A percentile compares a stretch with the other conserved stretches of the same genome.
phyloP scores from a whole-genome alignment of 2,113 vertebrate genomes.

The Loxodonta africana region DNA sequence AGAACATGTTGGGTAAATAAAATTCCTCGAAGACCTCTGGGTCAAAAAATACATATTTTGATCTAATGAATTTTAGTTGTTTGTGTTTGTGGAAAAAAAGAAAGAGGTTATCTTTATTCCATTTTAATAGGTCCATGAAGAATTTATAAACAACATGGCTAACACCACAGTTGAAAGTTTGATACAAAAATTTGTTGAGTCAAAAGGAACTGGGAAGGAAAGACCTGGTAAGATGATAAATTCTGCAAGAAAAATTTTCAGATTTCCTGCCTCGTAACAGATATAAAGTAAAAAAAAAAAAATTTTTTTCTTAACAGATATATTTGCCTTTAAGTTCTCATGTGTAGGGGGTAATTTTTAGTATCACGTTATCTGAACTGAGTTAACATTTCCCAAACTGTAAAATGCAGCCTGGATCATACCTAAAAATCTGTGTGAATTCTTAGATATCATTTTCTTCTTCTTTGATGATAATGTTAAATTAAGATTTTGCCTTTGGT shows the following conservation, averaged over 20 bases:
- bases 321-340: constrained; percentile 56
- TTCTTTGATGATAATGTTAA: background rate
- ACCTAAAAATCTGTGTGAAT: no score
- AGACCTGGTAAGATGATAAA: constrained; percentile 93
- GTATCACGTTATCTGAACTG: background rate
- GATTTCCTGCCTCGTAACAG: background rate
- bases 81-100: constrained; percentile 49
- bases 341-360: background rate
- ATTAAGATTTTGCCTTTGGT: constrained; percentile 36
- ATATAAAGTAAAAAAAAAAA: no score
- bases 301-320: background rate
- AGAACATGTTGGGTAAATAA: background rate
- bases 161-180: constrained; percentile 97
- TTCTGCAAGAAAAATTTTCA: constrained; percentile 61
- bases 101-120: constrained; percentile 41
- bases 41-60: background rate
- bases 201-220: constrained; percentile 98
- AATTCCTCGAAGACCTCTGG: constrained; percentile 45
- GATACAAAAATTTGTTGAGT: constrained; percentile 96
- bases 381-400: constrained; percentile 15
- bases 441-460: no score
- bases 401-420: background rate
- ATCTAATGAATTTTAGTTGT: constrained; percentile 41
- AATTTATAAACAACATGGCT: constrained; percentile 97
- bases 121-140: constrained; percentile 93